Base-by-base conservation (phyloP, 1,140 invertebrate species). In the Agrypnia vestita region DNA sequence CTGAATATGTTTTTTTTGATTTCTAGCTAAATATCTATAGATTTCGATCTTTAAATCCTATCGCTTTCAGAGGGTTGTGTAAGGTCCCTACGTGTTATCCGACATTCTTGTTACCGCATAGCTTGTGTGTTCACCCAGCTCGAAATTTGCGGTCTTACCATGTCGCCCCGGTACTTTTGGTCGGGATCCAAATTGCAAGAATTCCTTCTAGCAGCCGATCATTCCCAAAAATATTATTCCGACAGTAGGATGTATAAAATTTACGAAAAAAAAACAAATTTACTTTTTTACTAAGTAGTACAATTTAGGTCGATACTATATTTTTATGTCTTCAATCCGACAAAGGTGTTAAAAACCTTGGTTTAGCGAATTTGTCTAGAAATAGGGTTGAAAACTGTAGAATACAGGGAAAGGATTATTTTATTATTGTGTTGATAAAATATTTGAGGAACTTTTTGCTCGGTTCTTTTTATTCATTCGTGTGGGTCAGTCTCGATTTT, bases 71-170 rank as follows among this genome's bases (percentile, higher is more conserved):
- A 17, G 64, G 64, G 64, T 69, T 69, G 46, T 7, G 43, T 12
- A 17, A 69, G n/a, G 44, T 69, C 15, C 64, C 44, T 69, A 69
- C 49, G 44, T 69, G 44, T 69, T 46, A 69, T 69, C 44, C 35
- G 9, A 46, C 43, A 69, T 69, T 17, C 64, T 46, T 69, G 44
- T 69, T 69, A 69, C 64, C 35, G 15, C 44, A 69, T 43, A 69
- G 64, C 64, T 47, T 69, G 43, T 46, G 64, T 69, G 44, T 69
- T 69, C 64, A 69, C 64, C 64, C 64, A 69, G 13, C 64, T 69
- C 19, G 64, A 76, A 62, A 76, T 76, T 59, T 64, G 74, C 59
- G 46, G 56, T 47, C 19, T 46, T 61, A 25, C 56, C 17, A 64
- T 64, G 55, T 35, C 56, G 12, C 44, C 74, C 47, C 49, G 43